Base-by-base conservation (phyloP, 2,113 vertebrate genomes). In the Cichladusa arquata region DNA sequence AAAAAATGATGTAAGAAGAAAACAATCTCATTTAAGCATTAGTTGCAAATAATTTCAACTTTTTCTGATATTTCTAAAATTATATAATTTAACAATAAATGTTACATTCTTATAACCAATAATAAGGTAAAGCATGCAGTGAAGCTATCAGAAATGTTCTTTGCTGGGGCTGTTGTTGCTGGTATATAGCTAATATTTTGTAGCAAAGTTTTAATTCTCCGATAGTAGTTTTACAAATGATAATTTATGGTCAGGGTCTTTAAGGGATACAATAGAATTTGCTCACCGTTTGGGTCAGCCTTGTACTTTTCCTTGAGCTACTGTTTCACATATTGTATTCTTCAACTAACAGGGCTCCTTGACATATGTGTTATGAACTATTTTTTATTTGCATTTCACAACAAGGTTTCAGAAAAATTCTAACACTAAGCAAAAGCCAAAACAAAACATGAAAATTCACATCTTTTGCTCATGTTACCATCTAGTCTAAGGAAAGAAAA, bases 121-220 rank as follows among this genome's bases (percentile, higher is more conserved):
- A 38, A 51, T 56, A 70, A 57, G 14, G 12, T 51, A 34, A 76
- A 80, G 2, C 14, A 54, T 54, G 10, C 36, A 65, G 14, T 44
- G 36, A 66, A 53, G 14, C 17, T 44, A 33, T 11, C 9, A 71
- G 60, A 87, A 79, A n/a, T 42, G 6, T 36, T 58, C 2, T 61
- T 89, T 84, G 2, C 8, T 33, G 8, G 5, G 5, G 8, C 3
- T 25, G 9, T 2, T 36, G 6, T 2, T 58, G 6, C 7, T 42
- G 28, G 6, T 56, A 19, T 60, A 19, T 42, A 71, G 24, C 12
- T 82, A 34, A 64, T 72, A 9, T 54, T 71, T 82, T 23, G 11
- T 48, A 72, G 6, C 2, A 28, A 34, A 60, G 8, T 60, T 67
- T 76, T 67, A 67, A 31, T 19, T 71, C 18, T 74, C 42, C 18